Evolutionary conservation across 2,113 vertebrate species (phyloP).

Genomic region (Anoplopoma fimbria): DNA sequence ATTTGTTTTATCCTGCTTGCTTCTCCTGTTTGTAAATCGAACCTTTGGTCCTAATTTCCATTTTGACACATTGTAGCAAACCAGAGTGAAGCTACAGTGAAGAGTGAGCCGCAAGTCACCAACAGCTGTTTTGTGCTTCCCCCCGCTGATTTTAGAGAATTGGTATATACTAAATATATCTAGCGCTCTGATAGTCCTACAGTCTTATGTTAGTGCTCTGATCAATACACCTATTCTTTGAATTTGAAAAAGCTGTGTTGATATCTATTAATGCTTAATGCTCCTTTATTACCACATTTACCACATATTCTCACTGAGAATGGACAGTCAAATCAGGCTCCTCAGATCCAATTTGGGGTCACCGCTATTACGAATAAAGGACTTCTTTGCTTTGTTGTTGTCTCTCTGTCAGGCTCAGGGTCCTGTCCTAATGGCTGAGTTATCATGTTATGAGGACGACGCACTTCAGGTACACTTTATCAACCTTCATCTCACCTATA

Average conservation of each 20-base stretch:
- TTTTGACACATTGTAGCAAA: neutral
- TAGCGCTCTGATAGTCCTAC: neutral
- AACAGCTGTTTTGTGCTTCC: neutral
- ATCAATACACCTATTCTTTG: neutral
- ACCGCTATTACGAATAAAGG: neutral
- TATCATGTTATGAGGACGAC: constrained; percentile 79
- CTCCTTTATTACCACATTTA: neutral
- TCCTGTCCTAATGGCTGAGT: constrained; percentile 74
- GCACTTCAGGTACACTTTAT: constrained; percentile 71
- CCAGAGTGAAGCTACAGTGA: neutral
- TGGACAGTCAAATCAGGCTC: neutral
- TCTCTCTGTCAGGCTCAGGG: constrained; percentile 71
- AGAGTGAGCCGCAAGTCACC: neutral
- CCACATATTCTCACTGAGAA: neutral
- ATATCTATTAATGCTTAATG: too few relatives aligned
- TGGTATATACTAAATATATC: neutral
- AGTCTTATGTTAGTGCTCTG: neutral
- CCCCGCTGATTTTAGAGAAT: neutral
- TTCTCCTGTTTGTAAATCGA: neutral
- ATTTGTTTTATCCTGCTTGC: neutral
- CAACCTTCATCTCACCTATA: neutral
- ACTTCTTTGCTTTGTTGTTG: neutral
- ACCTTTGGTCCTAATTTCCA: neutral
- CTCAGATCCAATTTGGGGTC: neutral
- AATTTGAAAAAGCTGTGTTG: neutral